Evolutionary conservation across 2,888 invertebrate species (phyloP), one percentile per base, ranked within the genome.

Genomic region (Allophyes oxyacanthae): DNA sequence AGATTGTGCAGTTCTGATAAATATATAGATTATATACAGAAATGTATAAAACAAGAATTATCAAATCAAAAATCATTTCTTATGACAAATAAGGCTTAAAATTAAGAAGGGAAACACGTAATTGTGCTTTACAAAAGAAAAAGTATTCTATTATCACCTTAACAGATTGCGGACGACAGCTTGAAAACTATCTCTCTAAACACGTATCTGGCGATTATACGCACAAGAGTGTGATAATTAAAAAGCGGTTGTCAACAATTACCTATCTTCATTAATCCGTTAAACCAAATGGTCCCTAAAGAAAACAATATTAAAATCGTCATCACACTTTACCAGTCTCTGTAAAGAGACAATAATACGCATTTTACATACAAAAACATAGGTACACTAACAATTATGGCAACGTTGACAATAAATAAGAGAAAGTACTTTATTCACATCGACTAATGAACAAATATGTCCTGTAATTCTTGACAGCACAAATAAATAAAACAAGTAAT

Each of bases 321-420:
- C 92, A 93, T 92, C 92, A 92, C 92, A 91, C 90, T 88, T 85
- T 75, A 81, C 68, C 68, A 61, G 83, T 84, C 89, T 86, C 90
- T 73, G 68, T 79, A 83, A 70, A 85, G 88, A 91, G 89, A 91
- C 84, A 71, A 84, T 84, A 84, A 89, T 92, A 93, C 92, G 92
- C 91, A 91, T 92, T 87, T 89, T 79, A 89, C 83, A 85, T 85
- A 85, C 81, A 88, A 86, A 81, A 88, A 91, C 88, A 91, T 91
- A 75, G 75, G 76, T 75, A 92, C 91, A 88, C 92, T 93, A 93
- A 93, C 88, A 93, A 90, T 91, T 94, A 94, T 94, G 94, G 94
- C 94, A 94, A 94, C 94, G 85, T 92, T 90, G 92, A 92, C 88
- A 93, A 93, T 94, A 94, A 94, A 94, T 94, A 93, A 91, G 86